These are phyloP conservation scores for Bathynomus jamesi DNA, from an alignment of 1,140 invertebrate species.

Conservation along the genomic window DNA sequence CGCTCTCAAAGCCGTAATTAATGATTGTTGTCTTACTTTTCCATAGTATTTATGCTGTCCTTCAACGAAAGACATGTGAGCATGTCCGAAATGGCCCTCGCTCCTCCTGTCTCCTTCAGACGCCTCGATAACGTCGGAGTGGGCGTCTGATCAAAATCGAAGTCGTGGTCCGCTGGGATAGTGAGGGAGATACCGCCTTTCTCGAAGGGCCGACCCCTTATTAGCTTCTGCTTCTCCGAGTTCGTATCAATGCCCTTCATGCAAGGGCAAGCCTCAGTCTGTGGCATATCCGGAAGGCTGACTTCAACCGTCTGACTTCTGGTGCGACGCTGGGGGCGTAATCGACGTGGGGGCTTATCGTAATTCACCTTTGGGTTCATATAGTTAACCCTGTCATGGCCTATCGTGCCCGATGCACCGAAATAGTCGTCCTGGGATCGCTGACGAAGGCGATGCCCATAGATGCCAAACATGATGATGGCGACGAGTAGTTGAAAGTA, in stretches of 20 bases:
- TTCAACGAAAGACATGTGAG: background rate
- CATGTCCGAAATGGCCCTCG: background rate
- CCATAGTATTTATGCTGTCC: too few species aligned
- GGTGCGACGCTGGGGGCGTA: constrained; percentile 22
- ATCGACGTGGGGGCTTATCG: constrained; percentile 38
- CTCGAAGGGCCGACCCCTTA: background rate
- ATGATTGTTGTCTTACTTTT: background rate
- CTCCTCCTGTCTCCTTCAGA: background rate
- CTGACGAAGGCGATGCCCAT: constrained; percentile 30
- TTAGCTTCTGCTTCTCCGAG: background rate
- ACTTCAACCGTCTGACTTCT: background rate
- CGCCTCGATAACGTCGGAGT: background rate
- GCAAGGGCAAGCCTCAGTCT: background rate
- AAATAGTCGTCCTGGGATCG: constrained; percentile 13
- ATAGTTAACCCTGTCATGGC: constrained; percentile 40
- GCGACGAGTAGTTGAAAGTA: background rate
- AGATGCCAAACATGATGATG: constrained; percentile 36
- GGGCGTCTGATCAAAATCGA: background rate
- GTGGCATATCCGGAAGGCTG: background rate
- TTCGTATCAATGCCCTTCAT: background rate
- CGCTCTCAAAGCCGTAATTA: too few species aligned
- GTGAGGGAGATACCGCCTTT: background rate
- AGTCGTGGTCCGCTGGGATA: background rate
- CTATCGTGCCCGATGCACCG: constrained; percentile 36
- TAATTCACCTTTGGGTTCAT: constrained; percentile 40